These are phyloP conservation scores for Trogon surrucura DNA, from an alignment of 2,113 vertebrate species.

Conservation along the genomic window DNA sequence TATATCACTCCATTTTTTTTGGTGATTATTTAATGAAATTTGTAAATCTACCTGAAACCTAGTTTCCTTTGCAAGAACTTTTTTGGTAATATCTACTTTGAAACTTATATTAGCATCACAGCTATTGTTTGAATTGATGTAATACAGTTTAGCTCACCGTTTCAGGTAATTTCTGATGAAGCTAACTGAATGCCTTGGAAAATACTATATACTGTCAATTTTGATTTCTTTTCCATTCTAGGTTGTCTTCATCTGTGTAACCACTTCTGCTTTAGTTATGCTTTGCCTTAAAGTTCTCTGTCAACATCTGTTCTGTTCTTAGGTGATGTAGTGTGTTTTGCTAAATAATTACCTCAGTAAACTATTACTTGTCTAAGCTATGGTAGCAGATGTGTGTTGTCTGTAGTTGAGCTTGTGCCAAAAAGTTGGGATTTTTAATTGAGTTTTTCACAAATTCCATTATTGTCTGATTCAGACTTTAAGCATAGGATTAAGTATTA, in stretches of 20 bases:
- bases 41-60: neutral
- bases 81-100: neutral
- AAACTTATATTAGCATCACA: neutral
- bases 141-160: neutral
- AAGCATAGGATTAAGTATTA: neutral
- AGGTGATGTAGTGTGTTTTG: neutral
- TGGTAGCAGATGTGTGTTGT: neutral
- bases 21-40: neutral
- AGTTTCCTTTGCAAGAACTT: neutral
- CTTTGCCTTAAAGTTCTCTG: neutral
- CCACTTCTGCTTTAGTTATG: neutral
- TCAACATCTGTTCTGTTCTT: neutral
- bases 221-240: neutral
- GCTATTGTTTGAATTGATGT: neutral
- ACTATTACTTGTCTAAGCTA: neutral
- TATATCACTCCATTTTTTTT: neutral
- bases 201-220: neutral
- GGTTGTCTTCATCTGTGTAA: neutral
- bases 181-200: neutral
- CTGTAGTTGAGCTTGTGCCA: neutral
- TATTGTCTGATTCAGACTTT: neutral
- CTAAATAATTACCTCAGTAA: neutral
- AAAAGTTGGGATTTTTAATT: neutral
- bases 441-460: neutral
- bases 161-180: neutral